These are phyloP conservation scores for Magallana gigas DNA, from an alignment of 1,140 invertebrate genomes.

Conservation along the genomic window DNA sequence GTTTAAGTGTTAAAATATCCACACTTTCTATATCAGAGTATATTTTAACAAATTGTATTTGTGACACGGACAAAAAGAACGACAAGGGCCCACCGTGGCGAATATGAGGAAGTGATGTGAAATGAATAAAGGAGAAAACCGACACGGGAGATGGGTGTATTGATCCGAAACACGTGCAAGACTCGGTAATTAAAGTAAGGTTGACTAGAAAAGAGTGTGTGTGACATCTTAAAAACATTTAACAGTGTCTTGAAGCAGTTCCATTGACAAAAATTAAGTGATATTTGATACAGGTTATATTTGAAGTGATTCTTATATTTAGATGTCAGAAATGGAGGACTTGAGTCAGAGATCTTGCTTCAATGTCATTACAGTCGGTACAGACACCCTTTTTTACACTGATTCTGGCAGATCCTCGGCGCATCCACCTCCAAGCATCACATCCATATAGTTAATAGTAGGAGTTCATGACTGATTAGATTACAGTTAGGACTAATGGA, in stretches of 20 bases:
- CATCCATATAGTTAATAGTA: background rate
- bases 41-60: constrained; percentile 22
- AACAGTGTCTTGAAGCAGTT: constrained; percentile 8
- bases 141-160: constrained; percentile 15
- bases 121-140: constrained; percentile 20
- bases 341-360: background rate
- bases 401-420: background rate
- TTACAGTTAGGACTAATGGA: too few relatives aligned
- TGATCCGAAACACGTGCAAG: constrained; percentile 17
- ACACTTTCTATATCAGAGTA: background rate
- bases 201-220: background rate
- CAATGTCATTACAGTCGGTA: background rate
- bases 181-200: constrained; percentile 5
- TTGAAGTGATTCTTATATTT: constrained; percentile 16
- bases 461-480: too few relatives aligned
- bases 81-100: background rate
- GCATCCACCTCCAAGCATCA: background rate
- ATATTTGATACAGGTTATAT: constrained; percentile 27
- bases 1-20: constrained; percentile 24
- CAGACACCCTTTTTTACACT: background rate
- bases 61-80: background rate
- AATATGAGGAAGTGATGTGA: background rate
- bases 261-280: constrained; percentile 20
- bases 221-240: constrained; percentile 26
- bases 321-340: background rate